These are phyloP conservation scores for Acleris cristana DNA, from an alignment of 2,888 invertebrate species.

Conservation along the genomic window DNA sequence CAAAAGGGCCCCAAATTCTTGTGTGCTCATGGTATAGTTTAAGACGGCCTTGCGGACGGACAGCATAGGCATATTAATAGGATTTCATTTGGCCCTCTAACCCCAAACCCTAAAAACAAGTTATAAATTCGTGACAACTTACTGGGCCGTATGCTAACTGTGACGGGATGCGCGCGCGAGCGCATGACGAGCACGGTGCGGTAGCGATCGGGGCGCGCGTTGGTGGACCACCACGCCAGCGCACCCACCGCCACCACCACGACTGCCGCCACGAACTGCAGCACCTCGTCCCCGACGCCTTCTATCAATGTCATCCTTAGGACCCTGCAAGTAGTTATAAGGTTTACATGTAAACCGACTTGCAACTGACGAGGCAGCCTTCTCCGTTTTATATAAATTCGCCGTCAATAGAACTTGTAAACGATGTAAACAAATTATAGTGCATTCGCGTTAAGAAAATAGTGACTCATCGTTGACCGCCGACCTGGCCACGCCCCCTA, in stretches of 20 bases:
- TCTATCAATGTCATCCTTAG: slow-evolving; percentile 89
- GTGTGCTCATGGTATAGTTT: too few relatives aligned
- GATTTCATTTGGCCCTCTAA: too few relatives aligned
- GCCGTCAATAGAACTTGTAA: too few relatives aligned
- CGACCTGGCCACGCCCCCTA: too few relatives aligned
- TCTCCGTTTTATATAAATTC: too few relatives aligned
- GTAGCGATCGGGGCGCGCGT: slow-evolving; percentile 86
- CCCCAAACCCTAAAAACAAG: too few relatives aligned
- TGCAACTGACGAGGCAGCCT: neutral
- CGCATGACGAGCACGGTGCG: slow-evolving; percentile 87
- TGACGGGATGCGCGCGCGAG: slow-evolving; percentile 66
- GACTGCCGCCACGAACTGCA: slow-evolving; percentile 86
- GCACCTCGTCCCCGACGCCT: slow-evolving; percentile 93
- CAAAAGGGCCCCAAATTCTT: too few relatives aligned
- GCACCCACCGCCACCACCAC: slow-evolving; percentile 82
- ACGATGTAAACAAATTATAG: too few relatives aligned
- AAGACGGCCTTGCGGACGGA: too few relatives aligned
- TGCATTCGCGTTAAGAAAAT: too few relatives aligned
- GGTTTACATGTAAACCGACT: neutral
- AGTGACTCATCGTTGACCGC: too few relatives aligned
- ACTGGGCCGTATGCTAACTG: slow-evolving; percentile 70
- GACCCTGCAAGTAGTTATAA: slow-evolving; percentile 35
- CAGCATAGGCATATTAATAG: too few relatives aligned
- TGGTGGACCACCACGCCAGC: slow-evolving; percentile 92
- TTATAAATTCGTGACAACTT: slow-evolving; percentile 41